These are phyloP conservation scores for Drosophila atroscutellata DNA, from an alignment of 2,888 invertebrate species.

Conservation along the genomic window DNA sequence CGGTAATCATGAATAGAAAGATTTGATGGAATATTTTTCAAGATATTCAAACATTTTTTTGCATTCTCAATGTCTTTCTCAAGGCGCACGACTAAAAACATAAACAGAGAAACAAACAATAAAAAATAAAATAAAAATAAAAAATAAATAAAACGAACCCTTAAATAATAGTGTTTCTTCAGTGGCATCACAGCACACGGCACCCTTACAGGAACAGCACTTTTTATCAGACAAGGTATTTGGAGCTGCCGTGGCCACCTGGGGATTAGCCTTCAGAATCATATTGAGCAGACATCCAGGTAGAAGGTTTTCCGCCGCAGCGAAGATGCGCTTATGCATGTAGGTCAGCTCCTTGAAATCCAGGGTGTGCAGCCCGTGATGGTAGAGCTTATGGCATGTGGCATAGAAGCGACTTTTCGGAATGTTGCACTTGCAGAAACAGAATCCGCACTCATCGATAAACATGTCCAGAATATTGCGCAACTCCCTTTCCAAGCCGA, in stretches of 20 bases:
- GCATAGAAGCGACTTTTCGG: conserved; percentile 77
- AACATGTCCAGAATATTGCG: conserved; percentile 78
- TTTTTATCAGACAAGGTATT: conserved; percentile 20
- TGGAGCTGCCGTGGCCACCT: neutral
- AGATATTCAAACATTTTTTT: conserved; percentile 70
- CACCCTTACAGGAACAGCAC: conserved; percentile 79
- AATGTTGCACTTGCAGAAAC: conserved; percentile 76
- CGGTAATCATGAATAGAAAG: conserved; percentile 54
- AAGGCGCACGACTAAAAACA: conserved; percentile 71
- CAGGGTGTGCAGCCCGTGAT: conserved; percentile 75
- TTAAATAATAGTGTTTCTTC: conserved; percentile 80
- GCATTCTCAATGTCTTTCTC: conserved; percentile 82
- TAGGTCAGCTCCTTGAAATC: conserved; percentile 78
- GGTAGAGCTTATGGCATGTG: conserved; percentile 81
- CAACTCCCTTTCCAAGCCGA: conserved; percentile 74
- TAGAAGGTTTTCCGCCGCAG: conserved; percentile 75
- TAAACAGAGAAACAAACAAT: neutral
- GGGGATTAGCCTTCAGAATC: conserved; percentile 62
- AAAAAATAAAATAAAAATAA: neutral
- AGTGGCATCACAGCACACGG: conserved; percentile 74
- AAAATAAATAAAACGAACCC: conserved; percentile 57
- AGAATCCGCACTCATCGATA: conserved; percentile 76
- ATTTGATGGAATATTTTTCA: conserved; percentile 66
- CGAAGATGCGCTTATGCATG: conserved; percentile 81
- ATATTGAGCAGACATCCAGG: conserved; percentile 78